Percentiles rank a stretch among this genome's conserved stretches.
Conservation (phyloP, 30 jellyfish, hydroid and myxozoan species). For the Rhopilema esculentum region DNA sequence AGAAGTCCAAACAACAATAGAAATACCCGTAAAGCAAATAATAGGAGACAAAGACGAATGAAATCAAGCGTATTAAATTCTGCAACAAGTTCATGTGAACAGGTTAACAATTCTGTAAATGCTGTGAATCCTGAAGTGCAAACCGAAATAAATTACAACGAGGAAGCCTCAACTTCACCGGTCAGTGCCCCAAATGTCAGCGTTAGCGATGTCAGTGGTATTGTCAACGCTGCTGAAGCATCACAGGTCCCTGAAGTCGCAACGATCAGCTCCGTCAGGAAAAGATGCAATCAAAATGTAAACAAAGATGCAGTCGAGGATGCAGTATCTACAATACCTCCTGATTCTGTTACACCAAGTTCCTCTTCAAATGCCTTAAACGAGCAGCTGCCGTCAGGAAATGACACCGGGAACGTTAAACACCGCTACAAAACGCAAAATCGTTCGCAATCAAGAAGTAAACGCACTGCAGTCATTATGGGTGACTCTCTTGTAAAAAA, state of each 20-base stretch:
- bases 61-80: too few species aligned
- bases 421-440: too few species aligned
- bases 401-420: too few species aligned
- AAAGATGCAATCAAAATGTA: not conserved
- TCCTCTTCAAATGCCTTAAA: too few species aligned
- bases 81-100: not conserved
- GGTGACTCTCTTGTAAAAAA: conserved; percentile 51
- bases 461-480: conserved; percentile 37
- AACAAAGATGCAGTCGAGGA: too few species aligned
- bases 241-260: not conserved
- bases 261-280: not conserved
- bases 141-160: not conserved
- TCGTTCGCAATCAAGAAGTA: too few species aligned
- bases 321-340: not conserved
- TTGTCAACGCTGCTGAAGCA: not conserved
- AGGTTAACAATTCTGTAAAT: not conserved
- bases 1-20: too few species aligned
- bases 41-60: too few species aligned
- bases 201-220: not conserved
- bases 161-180: not conserved
- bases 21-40: too few species aligned
- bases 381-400: too few species aligned
- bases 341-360: too few species aligned
- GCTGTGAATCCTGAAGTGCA: not conserved
- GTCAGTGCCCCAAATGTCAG: not conserved